These are phyloP conservation scores for Xiphophorus maculatus DNA, from an alignment of 2,113 vertebrate species.

Conservation along the genomic window DNA sequence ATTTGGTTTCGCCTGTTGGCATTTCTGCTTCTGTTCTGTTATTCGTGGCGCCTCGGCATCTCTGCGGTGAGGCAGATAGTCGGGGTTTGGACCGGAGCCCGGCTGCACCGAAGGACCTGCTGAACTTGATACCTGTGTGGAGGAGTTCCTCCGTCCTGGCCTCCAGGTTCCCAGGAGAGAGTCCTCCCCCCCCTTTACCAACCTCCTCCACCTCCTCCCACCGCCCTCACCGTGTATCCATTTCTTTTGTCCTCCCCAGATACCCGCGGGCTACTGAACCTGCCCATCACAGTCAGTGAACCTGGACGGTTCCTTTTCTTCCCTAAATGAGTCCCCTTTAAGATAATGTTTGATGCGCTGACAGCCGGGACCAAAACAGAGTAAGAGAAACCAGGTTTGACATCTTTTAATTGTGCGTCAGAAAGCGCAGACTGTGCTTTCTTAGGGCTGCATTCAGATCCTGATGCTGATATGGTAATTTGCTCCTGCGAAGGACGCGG, in stretches of 20 bases:
- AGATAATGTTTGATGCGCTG: constrained; percentile 83
- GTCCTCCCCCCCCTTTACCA: constrained; percentile 30
- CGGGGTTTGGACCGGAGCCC: constrained; percentile 87
- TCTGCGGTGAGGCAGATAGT: constrained; percentile 86
- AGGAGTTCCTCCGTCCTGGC: constrained; percentile 83
- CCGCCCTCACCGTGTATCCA: constrained; percentile 78
- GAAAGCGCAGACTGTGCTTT: constrained; percentile 71
- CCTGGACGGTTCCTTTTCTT: constrained; percentile 73
- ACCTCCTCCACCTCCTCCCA: background rate
- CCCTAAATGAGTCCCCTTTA: constrained; percentile 85
- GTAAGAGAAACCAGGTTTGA: constrained; percentile 83
- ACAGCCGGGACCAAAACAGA: constrained; percentile 80
- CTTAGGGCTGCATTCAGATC: constrained; percentile 62
- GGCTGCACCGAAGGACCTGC: constrained; percentile 82
- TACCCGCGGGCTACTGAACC: constrained; percentile 67
- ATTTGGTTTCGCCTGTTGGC: constrained; percentile 92
- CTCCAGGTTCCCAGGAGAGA: constrained; percentile 84
- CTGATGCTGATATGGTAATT: constrained; percentile 73
- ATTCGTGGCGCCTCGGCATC: constrained; percentile 89
- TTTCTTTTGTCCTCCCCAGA: constrained; percentile 72
- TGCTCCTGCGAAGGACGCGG: constrained; percentile 67
- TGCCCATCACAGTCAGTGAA: constrained; percentile 71
- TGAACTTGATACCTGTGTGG: constrained; percentile 87
- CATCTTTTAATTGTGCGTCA: constrained; percentile 86
- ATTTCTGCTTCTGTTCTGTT: constrained; percentile 87